Base-by-base conservation (phyloP, 2,113 vertebrate species). In the Periophthalmodon schlosseri region DNA sequence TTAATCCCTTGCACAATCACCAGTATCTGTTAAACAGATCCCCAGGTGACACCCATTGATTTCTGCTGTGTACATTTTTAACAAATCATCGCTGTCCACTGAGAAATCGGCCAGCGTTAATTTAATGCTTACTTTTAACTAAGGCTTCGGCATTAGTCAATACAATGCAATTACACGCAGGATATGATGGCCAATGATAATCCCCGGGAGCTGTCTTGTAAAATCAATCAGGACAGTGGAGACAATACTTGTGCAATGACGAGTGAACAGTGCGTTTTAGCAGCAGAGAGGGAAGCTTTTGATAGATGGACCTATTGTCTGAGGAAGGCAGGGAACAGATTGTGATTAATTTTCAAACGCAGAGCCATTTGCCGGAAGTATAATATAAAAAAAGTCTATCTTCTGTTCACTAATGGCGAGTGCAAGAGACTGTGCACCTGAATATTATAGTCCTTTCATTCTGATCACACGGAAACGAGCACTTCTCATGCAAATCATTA, bases 301-400 rank as follows among this genome's bases (percentile, higher is more conserved):
- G 91, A 94, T 93, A 86, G 88, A 93, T 93, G 88, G 80, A 44
- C 28, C 12, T 78, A 87, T 93, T 88, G 79, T 88, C 75, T 81
- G 80, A 85, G 87, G 76, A 81, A 86, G 89, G 82, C 87, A 90
- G 81, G 36, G 50, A 89, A 83, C 86, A 87, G 85, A 91, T 91
- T 91, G 85, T 91, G 91, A 94, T 92, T 92, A 85, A 93, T 93
- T 91, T 81, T 88, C 82, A 60, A 83, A 87, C 86, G 60, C 60
- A 74, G 78, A 49, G 73, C 64, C 74, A 88, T 92, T 83, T 77
- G 74, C 80, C 47, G 68, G 78, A 89, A 88, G 84, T 80, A 70
- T 66, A 73, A 84, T 90, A 86, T 81, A 79, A 65, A 67, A n/a
- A 34, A 64, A 61, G 74, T 65, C 79, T 70, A 63, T 79, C 54